These are phyloP conservation scores for Erpetoichthys calabaricus DNA, from an alignment of 2,797 vertebrate species.

Conservation along the genomic window DNA sequence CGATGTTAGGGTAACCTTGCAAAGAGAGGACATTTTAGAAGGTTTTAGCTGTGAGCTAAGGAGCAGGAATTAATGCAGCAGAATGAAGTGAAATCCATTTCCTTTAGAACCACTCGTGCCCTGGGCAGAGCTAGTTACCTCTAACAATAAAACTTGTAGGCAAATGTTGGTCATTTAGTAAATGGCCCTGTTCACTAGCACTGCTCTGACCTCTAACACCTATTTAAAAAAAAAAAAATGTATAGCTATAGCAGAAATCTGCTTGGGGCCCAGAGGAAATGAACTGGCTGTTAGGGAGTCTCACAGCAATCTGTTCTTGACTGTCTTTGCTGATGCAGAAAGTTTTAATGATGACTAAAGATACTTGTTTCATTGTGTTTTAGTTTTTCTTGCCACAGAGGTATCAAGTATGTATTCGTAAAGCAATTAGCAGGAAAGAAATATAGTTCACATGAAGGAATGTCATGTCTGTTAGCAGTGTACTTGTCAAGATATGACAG, in stretches of 20 bases:
- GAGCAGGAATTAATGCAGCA: neutral
- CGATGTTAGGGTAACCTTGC: conserved; percentile 96
- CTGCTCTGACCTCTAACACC: too few species aligned
- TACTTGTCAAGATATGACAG: too few species aligned
- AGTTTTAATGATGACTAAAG: conserved; percentile 24
- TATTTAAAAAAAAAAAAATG: too few species aligned
- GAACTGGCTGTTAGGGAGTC: conserved; percentile 17
- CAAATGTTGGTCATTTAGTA: too few species aligned
- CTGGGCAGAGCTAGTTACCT: too few species aligned
- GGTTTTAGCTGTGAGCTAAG: neutral
- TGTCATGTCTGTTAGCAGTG: neutral
- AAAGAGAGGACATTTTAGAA: conserved; percentile 13
- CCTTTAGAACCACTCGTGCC: too few species aligned
- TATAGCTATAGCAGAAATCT: neutral
- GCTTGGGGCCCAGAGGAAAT: neutral
- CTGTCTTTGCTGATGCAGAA: conserved; percentile 27
- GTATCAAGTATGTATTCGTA: conserved; percentile 3
- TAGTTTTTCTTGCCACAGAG: too few species aligned
- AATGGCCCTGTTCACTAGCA: too few species aligned
- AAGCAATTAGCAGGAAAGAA: neutral
- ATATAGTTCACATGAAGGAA: neutral
- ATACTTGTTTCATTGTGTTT: conserved; percentile 3
- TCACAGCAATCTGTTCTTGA: conserved; percentile 23
- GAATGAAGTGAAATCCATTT: too few species aligned
- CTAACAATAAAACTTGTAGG: too few species aligned